Evolutionary conservation across 2,113 vertebrate genomes (phyloP).

Genomic region (Aptenodytes forsteri): DNA sequence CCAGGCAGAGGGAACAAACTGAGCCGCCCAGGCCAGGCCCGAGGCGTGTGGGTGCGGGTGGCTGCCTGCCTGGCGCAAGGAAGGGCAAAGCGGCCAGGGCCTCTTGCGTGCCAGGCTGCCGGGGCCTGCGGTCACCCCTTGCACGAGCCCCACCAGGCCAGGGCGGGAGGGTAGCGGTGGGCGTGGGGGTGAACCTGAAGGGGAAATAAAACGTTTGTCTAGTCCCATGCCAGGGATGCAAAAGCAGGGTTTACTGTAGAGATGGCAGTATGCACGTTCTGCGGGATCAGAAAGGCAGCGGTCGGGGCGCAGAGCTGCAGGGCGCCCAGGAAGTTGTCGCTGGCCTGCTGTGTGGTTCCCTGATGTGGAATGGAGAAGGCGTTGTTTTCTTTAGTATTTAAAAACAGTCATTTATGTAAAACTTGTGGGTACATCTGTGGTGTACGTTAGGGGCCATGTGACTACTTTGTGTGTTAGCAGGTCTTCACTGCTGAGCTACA

Average conservation of each 20-base stretch:
- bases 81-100: background rate
- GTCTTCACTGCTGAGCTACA: background rate
- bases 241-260: too few relatives aligned
- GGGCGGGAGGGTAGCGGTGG: background rate
- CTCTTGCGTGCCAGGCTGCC: background rate
- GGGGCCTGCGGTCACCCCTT: fast-evolving
- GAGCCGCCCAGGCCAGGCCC: background rate
- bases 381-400: background rate
- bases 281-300: too few relatives aligned
- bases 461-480: background rate
- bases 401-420: background rate
- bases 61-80: background rate
- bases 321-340: fast-evolving
- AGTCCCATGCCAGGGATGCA: background rate
- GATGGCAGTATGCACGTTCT: fast-evolving
- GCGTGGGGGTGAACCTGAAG: background rate
- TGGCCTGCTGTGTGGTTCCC: background rate
- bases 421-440: background rate
- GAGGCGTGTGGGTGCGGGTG: fast-evolving
- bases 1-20: background rate
- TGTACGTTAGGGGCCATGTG: background rate
- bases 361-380: background rate
- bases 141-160: fast-evolving
- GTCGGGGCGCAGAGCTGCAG: background rate
- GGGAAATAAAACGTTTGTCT: too few relatives aligned